Evolutionary conservation across 2,797 vertebrate genomes (phyloP).

Genomic region (Aulostomus chinensis): DNA sequence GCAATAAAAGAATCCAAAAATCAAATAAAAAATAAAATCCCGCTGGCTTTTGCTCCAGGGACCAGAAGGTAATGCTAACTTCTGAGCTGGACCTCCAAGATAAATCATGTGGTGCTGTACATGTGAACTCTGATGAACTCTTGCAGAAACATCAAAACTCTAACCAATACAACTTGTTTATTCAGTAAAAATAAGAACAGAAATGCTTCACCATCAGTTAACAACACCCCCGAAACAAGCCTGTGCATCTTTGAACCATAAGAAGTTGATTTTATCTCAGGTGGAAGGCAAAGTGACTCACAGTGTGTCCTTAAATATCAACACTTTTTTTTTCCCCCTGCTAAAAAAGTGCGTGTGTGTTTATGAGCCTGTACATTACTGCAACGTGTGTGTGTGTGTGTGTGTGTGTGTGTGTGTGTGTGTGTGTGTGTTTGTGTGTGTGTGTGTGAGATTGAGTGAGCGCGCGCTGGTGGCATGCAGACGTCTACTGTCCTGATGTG

Average conservation of each 20-base stretch:
- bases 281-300: slow-evolving; percentile 22
- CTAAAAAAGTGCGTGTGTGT: slow-evolving; percentile 3
- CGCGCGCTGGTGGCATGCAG: slow-evolving; percentile 42
- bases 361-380: slow-evolving; percentile 29
- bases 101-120: no score
- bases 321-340: background rate
- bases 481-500: slow-evolving; percentile 43
- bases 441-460: slow-evolving; percentile 16
- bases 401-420: slow-evolving; percentile 17
- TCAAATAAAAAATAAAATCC: no score
- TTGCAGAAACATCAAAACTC: background rate
- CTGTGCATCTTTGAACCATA: slow-evolving; percentile 1
- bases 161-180: background rate
- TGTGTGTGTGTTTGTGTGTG: slow-evolving; percentile 3
- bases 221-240: slow-evolving; percentile 6
- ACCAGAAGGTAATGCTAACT: no score
- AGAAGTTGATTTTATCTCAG: slow-evolving; percentile 20
- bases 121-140: no score
- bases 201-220: no score
- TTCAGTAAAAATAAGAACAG: no score
- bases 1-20: no score
- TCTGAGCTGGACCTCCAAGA: no score
- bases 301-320: slow-evolving; percentile 1
- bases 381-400: background rate
- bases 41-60: no score